Evolutionary conservation across 2,888 invertebrate genomes (phyloP), one percentile per base, ranked within the genome.

Genomic region (Nemoura dubitans): DNA sequence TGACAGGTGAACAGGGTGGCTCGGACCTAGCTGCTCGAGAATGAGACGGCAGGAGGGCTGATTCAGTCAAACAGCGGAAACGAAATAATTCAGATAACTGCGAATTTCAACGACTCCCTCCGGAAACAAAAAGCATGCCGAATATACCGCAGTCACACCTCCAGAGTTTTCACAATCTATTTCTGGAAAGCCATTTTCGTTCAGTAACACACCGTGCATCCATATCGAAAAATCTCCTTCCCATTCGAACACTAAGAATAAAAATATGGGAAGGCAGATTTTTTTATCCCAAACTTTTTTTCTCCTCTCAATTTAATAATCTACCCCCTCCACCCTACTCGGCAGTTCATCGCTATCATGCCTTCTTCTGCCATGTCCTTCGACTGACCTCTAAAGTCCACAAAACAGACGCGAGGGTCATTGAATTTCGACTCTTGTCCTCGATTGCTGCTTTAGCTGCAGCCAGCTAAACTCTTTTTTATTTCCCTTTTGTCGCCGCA

Each of bases 391-490:
- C 92, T 91, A 91, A 90, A 89, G 91, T 91, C 90, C 92, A 87
- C 85, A 86, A 86, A 77, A 86, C 86, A 59, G 59, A 14, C 59
- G 59, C 36, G 82, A 86, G 91, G 92, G 92, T 92, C 92, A 92
- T 92, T 92, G 92, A 92, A 92, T 92, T 91, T 91, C 90, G 92
- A 91, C 92, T 91, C 91, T 92, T 91, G 92, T 91, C 92, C 92
- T 91, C 86, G 84, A 84, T 84, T 42, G 36, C 78, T 59, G 3
- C 14, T 1, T 3, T 14, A 3, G 78, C 28, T 2, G 29, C 84
- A 76, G 83, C 84, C 84, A 76, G 83, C 84, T 84, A 84, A 84
- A 84, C 59, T 76, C 29, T 84, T 84, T 84, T 84, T 84, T 84
- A 6, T 84, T 84, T 28, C 30, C 14, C 30, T 81, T 81, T 28